Conservation (phyloP, 2,113 vertebrate genomes). For the Poeciliopsis turrubarensis region DNA sequence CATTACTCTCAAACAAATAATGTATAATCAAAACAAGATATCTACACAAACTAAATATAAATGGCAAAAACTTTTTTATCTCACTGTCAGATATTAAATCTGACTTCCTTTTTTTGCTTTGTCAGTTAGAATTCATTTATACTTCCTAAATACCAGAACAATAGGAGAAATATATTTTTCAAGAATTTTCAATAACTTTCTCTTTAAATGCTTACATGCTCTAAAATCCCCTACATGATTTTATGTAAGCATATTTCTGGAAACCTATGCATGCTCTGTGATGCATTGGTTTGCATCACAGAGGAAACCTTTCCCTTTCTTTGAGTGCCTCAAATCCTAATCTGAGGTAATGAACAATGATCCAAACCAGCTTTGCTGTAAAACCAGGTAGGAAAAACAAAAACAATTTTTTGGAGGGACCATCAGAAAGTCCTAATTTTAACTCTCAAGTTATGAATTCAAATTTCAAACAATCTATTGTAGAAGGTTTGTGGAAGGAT, state of each 20-base stretch:
- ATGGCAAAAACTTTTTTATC: background rate
- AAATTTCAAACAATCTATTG: background rate
- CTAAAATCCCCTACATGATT: no score
- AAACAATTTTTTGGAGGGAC: background rate
- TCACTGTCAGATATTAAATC: background rate
- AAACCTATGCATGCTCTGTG: slow-evolving; percentile 23
- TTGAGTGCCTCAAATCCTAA: no score
- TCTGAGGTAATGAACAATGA: background rate
- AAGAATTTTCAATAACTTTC: background rate
- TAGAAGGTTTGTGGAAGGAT: background rate
- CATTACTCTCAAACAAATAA: background rate
- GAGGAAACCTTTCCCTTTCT: no score
- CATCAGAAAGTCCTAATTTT: background rate
- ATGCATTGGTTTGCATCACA: slow-evolving; percentile 2
- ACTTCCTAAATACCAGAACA: background rate
- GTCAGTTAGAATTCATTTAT: background rate
- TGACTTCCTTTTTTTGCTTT: background rate
- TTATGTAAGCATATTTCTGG: slow-evolving; percentile 14
- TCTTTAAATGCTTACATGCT: background rate
- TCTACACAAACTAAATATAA: background rate
- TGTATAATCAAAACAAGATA: background rate
- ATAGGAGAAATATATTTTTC: background rate
- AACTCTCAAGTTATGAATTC: background rate
- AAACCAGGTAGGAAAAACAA: background rate
- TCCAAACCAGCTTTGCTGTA: background rate